Evolutionary conservation across 2,888 invertebrate species (phyloP).

Genomic region (Eilema caniola): DNA sequence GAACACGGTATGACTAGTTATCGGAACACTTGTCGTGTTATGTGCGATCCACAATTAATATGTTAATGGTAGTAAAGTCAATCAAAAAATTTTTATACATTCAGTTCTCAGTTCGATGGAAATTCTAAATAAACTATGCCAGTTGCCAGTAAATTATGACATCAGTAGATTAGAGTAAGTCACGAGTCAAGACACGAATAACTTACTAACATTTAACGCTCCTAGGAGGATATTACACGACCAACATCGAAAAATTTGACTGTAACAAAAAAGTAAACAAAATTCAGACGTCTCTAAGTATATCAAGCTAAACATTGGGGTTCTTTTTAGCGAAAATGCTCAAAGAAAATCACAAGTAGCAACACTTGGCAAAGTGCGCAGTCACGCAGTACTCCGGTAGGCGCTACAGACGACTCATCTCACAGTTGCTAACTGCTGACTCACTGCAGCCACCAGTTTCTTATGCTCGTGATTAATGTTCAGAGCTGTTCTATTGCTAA

Average conservation of each 20-base stretch:
- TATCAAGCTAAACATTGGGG: constrained; percentile 6
- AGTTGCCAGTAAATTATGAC: no score
- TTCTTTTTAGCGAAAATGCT: constrained; percentile 29
- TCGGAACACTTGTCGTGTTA: no score
- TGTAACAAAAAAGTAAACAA: background rate
- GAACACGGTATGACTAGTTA: no score
- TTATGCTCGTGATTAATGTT: constrained; percentile 51
- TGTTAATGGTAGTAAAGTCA: no score
- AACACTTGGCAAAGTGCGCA: constrained; percentile 33
- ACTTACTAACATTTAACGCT: background rate
- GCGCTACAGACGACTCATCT: constrained; percentile 43
- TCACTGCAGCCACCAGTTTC: constrained; percentile 47
- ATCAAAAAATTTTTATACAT: no score
- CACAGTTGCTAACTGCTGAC: constrained; percentile 47
- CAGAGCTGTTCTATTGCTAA: constrained; percentile 37
- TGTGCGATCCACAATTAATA: no score
- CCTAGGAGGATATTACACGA: background rate
- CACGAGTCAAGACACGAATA: background rate
- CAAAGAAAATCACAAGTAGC: constrained; percentile 45
- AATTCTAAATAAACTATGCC: no score
- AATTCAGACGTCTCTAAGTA: constrained; percentile 11
- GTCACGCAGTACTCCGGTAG: constrained; percentile 49
- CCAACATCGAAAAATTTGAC: background rate
- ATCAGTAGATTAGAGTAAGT: no score
- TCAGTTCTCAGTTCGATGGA: no score